Evolutionary conservation across 2,113 vertebrate genomes (phyloP), one percentile per base, ranked within the genome.

Genomic region (Coryphaenoides rupestris): DNA sequence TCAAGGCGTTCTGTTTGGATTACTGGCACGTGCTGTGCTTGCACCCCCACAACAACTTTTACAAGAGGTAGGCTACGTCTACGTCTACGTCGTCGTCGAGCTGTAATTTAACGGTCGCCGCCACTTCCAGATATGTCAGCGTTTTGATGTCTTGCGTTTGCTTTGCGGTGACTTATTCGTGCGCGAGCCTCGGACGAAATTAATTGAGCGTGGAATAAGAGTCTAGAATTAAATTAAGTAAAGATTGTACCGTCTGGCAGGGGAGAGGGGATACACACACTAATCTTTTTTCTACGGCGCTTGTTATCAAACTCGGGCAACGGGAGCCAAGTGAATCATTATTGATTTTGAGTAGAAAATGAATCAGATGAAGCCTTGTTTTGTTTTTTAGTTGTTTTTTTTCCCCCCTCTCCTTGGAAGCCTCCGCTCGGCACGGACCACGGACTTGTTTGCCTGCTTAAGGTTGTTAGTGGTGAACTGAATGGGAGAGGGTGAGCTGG

Each of bases 1-100:
- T 98, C 67, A 99, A 98, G 92, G 93, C 96, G 23, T 93, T 98
- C 75, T 99, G 97, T 87, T 88, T 98, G 91, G 97, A 98, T 92
- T 98, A 98, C 79, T 98, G 95, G 95, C 95, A 97, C 78, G 94
- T 98, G 75, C 88, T 98, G 70, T 99, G 97, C 84, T 87, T 98
- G 66, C 95, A 98, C 84, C 96, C 95, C 5, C 92, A 95, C 65
- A 94, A 90, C 10, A 94, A 93, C 69, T 92, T 95, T 86, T 96
- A 95, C 75, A 96, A 92, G 87, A 98, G 95, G 97, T 98, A n/a
- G n/a, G n/a, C n/a, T n/a, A n/a, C n/a, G n/a, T n/a, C n/a, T n/a
- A n/a, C n/a, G n/a, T n/a, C n/a, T n/a, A 94, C 73, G 94, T 40
- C 58, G 73, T 19, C 13, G 9, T n/a, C 19, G 7, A 5, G 54